A percentile compares a stretch with the other conserved stretches of the same genome.
Conservation (phyloP, 92 coral and sea anemone species). For the Epizoanthus scotinus region DNA sequence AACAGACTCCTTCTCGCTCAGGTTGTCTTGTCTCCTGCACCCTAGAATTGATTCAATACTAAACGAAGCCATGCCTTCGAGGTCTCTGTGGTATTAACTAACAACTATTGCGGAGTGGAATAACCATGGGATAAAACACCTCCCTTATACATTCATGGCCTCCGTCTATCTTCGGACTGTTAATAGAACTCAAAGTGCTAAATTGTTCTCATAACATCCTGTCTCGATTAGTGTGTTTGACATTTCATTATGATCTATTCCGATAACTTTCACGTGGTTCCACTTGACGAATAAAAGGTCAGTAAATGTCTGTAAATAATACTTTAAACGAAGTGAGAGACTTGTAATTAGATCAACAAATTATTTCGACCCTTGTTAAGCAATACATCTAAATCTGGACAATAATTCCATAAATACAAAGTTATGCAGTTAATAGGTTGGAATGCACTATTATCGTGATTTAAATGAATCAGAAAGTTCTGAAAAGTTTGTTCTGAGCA, state of each 20-base stretch:
- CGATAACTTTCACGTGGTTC: constrained; percentile 61
- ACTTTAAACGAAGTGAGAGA: constrained; percentile 26
- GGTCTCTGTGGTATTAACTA: not conserved
- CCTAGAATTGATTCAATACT: constrained; percentile 80
- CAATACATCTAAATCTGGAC: constrained; percentile 16
- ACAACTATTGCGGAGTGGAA: not conserved
- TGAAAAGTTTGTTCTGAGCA: not conserved
- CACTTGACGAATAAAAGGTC: constrained; percentile 75
- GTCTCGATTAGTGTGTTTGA: constrained; percentile 76
- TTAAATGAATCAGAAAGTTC: not conserved
- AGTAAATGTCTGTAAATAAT: constrained; percentile 72
- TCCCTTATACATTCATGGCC: constrained; percentile 27
- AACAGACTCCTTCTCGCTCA: not conserved
- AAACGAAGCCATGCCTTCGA: constrained; percentile 68
- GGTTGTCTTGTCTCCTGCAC: constrained; percentile 18
- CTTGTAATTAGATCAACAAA: constrained; percentile 43
- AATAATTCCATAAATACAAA: not conserved
- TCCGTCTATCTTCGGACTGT: constrained; percentile 57
- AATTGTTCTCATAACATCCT: constrained; percentile 80
- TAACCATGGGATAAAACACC: constrained; percentile 12
- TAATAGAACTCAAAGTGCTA: constrained; percentile 65
- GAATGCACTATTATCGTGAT: not conserved
- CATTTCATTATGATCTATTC: constrained; percentile 69
- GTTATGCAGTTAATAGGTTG: not conserved
- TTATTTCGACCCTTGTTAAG: constrained; percentile 27